Percentiles rank a stretch among this genome's conserved stretches.
Evolutionary conservation across 92 coral and sea anemone genomes (phyloP).

Genomic region (Porites cylindrica): DNA sequence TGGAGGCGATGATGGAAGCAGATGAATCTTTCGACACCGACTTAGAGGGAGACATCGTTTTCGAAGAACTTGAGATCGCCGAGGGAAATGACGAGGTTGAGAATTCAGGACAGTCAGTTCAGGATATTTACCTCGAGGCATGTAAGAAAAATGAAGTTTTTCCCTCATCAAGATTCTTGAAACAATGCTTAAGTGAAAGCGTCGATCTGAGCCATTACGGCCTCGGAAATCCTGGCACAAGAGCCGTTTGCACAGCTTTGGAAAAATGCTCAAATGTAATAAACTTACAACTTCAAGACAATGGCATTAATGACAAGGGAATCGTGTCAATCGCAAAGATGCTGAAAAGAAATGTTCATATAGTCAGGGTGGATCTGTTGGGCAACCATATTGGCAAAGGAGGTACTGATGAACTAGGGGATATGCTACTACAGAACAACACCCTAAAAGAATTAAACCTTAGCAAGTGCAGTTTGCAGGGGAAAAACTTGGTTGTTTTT

Average conservation of each 20-base stretch:
- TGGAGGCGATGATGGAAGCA: slow-evolving; percentile 10
- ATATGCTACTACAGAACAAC: slow-evolving; percentile 59
- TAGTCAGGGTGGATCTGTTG: slow-evolving; percentile 67
- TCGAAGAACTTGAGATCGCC: background rate
- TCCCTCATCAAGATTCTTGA: slow-evolving; percentile 68
- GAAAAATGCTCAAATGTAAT: slow-evolving; percentile 45
- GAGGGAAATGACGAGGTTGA: background rate
- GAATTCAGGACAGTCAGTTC: slow-evolving; percentile 3
- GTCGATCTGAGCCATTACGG: slow-evolving; percentile 74
- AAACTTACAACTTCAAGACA: slow-evolving; percentile 73
- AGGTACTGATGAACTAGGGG: slow-evolving; percentile 55
- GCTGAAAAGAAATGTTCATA: slow-evolving; percentile 58
- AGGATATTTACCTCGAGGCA: slow-evolving; percentile 56
- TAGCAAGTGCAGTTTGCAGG: slow-evolving; percentile 62
- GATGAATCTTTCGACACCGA: slow-evolving; percentile 62
- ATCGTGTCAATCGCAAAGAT: slow-evolving; percentile 55
- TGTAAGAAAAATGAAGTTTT: slow-evolving; percentile 50
- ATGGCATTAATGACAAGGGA: slow-evolving; percentile 68
- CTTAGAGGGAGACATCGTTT: slow-evolving; percentile 44
- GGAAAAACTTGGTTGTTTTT: slow-evolving; percentile 38
- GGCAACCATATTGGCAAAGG: slow-evolving; percentile 62
- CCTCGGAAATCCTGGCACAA: slow-evolving; percentile 73
- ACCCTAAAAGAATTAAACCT: slow-evolving; percentile 51
- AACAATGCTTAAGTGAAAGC: slow-evolving; percentile 41
- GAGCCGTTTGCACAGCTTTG: slow-evolving; percentile 70